Evolutionary conservation across 2,797 vertebrate genomes (phyloP).

Genomic region (Thamnophis elegans): DNA sequence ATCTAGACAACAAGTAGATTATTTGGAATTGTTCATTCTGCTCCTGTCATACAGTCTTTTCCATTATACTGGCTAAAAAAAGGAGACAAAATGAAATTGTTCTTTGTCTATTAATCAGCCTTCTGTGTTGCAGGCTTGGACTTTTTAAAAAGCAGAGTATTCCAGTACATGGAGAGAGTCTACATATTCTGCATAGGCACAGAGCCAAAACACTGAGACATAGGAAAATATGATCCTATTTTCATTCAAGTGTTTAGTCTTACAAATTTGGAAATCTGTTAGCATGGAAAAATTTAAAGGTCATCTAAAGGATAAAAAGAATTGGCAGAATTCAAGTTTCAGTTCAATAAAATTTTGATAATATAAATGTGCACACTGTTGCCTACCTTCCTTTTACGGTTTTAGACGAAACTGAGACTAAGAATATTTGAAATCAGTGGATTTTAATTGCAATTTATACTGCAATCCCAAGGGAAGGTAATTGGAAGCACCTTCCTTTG

Average conservation of each 20-base stretch:
- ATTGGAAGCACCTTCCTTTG: neutral
- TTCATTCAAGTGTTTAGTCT: neutral
- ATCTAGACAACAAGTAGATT: neutral
- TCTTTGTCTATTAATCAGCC: neutral
- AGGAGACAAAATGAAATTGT: neutral
- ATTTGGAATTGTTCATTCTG: neutral
- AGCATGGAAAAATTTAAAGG: neutral
- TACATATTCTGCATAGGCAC: neutral
- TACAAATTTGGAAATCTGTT: neutral
- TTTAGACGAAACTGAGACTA: neutral
- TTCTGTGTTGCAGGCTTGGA: neutral
- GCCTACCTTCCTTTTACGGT: neutral
- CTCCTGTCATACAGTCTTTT: neutral
- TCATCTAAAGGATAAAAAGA: neutral
- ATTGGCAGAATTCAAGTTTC: neutral
- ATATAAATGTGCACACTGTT: neutral
- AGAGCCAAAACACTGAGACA: neutral
- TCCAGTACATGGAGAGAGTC: neutral
- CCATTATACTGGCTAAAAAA: neutral
- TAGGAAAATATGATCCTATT: neutral
- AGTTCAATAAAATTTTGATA: neutral
- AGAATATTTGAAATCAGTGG: neutral
- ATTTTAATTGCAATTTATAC: neutral
- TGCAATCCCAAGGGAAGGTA: neutral
- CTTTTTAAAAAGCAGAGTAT: neutral